A percentile compares a stretch with the other conserved stretches of the same genome.
These are phyloP conservation scores for Limonius californicus DNA, from an alignment of 1,140 invertebrate genomes.

Conservation along the genomic window DNA sequence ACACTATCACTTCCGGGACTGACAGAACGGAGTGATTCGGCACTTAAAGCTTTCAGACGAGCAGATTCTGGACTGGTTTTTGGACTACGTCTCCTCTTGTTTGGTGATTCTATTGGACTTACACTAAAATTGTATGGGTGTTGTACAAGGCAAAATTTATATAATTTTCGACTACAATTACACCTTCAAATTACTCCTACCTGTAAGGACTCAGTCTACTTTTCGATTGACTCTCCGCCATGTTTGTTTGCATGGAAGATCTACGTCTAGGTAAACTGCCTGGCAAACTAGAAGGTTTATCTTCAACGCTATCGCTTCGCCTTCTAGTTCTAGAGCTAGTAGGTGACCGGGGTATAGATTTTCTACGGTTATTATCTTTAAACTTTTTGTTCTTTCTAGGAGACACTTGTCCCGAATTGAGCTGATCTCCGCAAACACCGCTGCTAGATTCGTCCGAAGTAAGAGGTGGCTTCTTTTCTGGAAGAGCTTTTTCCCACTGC, in stretches of 20 bases:
- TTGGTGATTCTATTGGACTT: constrained; percentile 20
- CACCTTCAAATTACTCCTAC: constrained; percentile 4
- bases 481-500: constrained; percentile 48
- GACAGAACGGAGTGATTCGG: constrained; percentile 76
- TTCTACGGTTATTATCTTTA: constrained; percentile 63
- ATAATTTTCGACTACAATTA: too few relatives aligned
- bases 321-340: constrained; percentile 30
- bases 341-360: constrained; percentile 50
- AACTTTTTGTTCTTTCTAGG: constrained; percentile 56
- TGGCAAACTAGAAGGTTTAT: constrained; percentile 49
- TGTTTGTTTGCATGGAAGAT: constrained; percentile 54
- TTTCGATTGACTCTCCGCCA: constrained; percentile 45
- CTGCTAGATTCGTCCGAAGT: constrained; percentile 67
- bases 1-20: constrained; percentile 85
- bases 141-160: too few relatives aligned
- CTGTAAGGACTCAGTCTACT: constrained; percentile 31
- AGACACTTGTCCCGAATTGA: constrained; percentile 42
- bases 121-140: neutral
- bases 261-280: constrained; percentile 63
- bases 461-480: constrained; percentile 42
- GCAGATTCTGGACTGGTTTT: constrained; percentile 33
- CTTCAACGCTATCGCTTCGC: constrained; percentile 30
- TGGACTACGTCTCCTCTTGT: constrained; percentile 8
- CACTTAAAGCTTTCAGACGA: constrained; percentile 73
- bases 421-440: constrained; percentile 49